Percentiles rank a stretch among this genome's conserved stretches.
Evolutionary conservation across 1,140 invertebrate species (phyloP).

Genomic region (Atta cephalotes): DNA sequence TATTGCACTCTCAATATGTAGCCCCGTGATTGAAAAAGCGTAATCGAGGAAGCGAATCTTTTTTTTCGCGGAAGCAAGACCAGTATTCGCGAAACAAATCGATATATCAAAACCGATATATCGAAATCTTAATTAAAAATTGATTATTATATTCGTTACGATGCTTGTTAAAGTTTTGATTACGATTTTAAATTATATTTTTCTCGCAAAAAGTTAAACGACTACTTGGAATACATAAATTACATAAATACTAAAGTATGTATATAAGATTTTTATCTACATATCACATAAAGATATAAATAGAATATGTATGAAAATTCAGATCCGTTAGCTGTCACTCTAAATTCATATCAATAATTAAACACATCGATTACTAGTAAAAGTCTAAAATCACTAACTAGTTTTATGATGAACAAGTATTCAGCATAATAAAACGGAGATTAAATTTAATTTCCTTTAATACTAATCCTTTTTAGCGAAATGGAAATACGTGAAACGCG

Average conservation of each 20-base stretch:
- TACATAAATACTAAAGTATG: neutral
- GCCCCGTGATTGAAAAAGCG: constrained; percentile 55
- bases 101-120: neutral
- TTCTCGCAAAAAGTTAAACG: neutral
- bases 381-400: neutral
- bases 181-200: neutral
- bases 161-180: neutral
- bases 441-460: constrained; percentile 61
- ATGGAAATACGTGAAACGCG: constrained; percentile 53
- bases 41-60: constrained; percentile 34
- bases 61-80: constrained; percentile 3
- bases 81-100: neutral
- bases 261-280: neutral
- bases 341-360: constrained; percentile 2
- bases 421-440: constrained; percentile 53
- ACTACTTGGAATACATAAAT: neutral
- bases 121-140: neutral
- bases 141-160: neutral
- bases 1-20: constrained; percentile 44
- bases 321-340: neutral
- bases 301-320: neutral
- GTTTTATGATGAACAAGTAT: constrained; percentile 12
- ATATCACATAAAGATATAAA: neutral
- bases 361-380: neutral
- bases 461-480: constrained; percentile 49